A percentile compares a stretch with the other conserved stretches of the same genome.
Evolutionary conservation across 1,140 invertebrate species (phyloP).

Genomic region (Brachionus rotundiformis): DNA sequence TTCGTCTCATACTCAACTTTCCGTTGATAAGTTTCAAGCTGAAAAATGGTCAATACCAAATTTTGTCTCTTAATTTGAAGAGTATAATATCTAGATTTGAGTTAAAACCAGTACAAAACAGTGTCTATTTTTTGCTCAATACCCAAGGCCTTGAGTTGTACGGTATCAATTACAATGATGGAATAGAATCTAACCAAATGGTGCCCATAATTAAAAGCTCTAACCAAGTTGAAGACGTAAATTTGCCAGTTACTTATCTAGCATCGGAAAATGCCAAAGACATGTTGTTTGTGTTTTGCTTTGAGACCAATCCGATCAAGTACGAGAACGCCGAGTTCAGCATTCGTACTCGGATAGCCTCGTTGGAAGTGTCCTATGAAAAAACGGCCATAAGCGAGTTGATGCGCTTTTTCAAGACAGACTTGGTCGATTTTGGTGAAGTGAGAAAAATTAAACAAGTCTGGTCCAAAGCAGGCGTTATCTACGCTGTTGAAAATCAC

Average conservation of each 20-base stretch:
- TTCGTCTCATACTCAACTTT: slow-evolving; percentile 27
- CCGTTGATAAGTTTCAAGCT: slow-evolving; percentile 2
- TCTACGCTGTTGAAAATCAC: slow-evolving; percentile 51
- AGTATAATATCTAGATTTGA: slow-evolving; percentile 22
- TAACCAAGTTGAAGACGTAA: neutral
- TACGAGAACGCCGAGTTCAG: slow-evolving; percentile 42
- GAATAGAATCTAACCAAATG: neutral
- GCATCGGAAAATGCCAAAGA: slow-evolving; percentile 9
- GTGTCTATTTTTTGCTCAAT: slow-evolving; percentile 37
- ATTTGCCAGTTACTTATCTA: neutral
- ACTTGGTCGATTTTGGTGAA: slow-evolving; percentile 44
- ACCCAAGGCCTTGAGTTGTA: slow-evolving; percentile 19
- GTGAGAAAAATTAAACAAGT: slow-evolving; percentile 48
- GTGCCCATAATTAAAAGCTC: slow-evolving; percentile 34
- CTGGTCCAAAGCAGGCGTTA: slow-evolving; percentile 47
- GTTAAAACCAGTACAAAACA: slow-evolving; percentile 3
- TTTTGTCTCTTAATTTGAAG: slow-evolving; percentile 22
- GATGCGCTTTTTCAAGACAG: slow-evolving; percentile 38
- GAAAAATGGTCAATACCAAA: neutral
- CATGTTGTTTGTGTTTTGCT: slow-evolving; percentile 44
- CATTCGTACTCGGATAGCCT: neutral
- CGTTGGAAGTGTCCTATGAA: slow-evolving; percentile 44
- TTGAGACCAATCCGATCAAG: slow-evolving; percentile 43
- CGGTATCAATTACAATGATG: slow-evolving; percentile 14
- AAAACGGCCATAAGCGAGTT: slow-evolving; percentile 31